Base-by-base conservation (phyloP, 2,888 invertebrate genomes). In the Caenorhabditis zanzibari region DNA sequence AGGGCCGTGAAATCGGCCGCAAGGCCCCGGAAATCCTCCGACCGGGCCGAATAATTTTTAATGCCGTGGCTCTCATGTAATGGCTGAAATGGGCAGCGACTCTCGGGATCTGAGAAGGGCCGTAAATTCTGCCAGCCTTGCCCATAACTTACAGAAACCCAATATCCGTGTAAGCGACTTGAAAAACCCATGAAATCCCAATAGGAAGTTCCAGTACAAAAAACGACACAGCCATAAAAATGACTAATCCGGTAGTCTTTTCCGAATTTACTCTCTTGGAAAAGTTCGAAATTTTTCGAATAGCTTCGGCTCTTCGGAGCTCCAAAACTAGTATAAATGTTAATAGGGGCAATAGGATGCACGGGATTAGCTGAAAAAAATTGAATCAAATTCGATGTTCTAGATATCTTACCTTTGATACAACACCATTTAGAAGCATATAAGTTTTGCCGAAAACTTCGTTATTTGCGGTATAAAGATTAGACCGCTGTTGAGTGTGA, bases 391-490 rank as follows among this genome's bases (percentile, higher is more conserved):
- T 28, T 26, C 58, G 5, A 1, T 32, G 12, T 35, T 12, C 35
- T 32, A 22, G 0, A 52, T 22, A 9, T 52, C 9, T 68, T 26
- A 73, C 73, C 35, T 74, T 74, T 1, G 76, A 68, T 0, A 68
- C 26, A 16, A 61, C 24, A 5, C 76, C 76, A 52, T 76, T 76
- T n/a, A 68, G 14, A 14, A 76, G 28, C 68, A 76, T 68, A 22
- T 59, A 76, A 1, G 47, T 22, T 12, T 52, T 68, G 7, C 58
- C 68, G 22, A 76, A 38, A 9, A 69, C 0, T 16, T 59, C 76
- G 22, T 76, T 49, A n/a, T 59, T 68, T n/a, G 16, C n/a, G 10
- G 58, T 76, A 28, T 41, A 68, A 2, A 76, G 44, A 2, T 26
- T 12, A 10, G 61, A 61, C 10, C 32, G 24, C 16, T 69, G 35